Evolutionary conservation across 2,797 vertebrate genomes (phyloP), one percentile per base, ranked within the genome.

Genomic region (Oophaga sylvatica): DNA sequence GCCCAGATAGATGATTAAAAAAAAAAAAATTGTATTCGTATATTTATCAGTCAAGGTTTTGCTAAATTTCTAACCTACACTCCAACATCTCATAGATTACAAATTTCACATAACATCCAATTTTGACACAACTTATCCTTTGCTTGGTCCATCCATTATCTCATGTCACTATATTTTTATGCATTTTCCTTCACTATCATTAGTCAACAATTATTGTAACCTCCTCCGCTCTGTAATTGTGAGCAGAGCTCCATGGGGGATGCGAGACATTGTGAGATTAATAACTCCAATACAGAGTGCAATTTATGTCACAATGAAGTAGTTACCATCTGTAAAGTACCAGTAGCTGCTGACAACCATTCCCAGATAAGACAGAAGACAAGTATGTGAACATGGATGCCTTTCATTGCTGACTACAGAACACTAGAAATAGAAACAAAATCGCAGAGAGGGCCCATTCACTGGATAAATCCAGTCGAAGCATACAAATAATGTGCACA

Each of bases 271-370:
- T 63, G 31, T 80, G 78, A 41, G 29, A 80, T 80, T 62, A 80
- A 80, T 41, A 29, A 62, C 78, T 22, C 53, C 59, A 31, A 62
- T 80, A 29, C 26, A 35, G 59, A 80, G 78, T 35, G 78, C 56
- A 80, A 80, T 80, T 80, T 35, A 62, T 80, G 57, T 80, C 26
- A 80, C 57, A 80, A 80, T 80, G 35, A 73, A 73, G 70, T 73
- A 45, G 35, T 73, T 57, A 17, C 59, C 57, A 63, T 80, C 26
- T 22, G 17, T 80, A 19, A 80, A 80, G 59, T 62, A 80, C n/a
- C 3, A 62, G 57, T 41, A 63, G 78, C 57, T 80, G 59, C 29
- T 80, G 78, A 80, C 62, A 80, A 35, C 26, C 29, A 60, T 62
- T 15, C 9, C 6, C 7, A 60, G 78, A 80, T 60, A 80, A 80